These are phyloP conservation scores for Nowickia ferox DNA, from an alignment of 2,888 invertebrate genomes.

Conservation along the genomic window DNA sequence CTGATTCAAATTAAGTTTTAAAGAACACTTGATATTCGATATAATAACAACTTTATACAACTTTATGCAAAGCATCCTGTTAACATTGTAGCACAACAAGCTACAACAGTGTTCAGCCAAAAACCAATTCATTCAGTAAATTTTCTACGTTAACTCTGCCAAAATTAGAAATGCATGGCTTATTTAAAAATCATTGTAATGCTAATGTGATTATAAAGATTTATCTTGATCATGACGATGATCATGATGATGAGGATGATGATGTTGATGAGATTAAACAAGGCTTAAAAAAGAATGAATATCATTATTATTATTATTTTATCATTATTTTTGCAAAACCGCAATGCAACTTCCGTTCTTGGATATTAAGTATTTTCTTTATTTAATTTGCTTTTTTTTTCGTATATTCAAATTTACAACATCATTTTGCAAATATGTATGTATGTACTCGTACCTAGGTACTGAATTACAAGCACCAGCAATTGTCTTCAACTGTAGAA, in stretches of 20 bases:
- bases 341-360: slow-evolving; percentile 70
- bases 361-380: slow-evolving; percentile 27
- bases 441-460: no score
- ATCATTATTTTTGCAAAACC: slow-evolving; percentile 68
- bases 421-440: slow-evolving; percentile 12
- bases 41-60: not conserved
- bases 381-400: slow-evolving; percentile 9
- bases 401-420: slow-evolving; percentile 46
- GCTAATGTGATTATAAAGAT: slow-evolving; percentile 23
- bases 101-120: not conserved
- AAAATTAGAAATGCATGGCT: slow-evolving; percentile 15
- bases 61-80: not conserved
- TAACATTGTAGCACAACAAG: not conserved
- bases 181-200: slow-evolving; percentile 15
- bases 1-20: no score
- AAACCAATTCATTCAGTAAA: not conserved
- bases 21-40: not conserved
- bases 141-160: not conserved
- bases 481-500: slow-evolving; percentile 8
- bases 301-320: slow-evolving; percentile 55
- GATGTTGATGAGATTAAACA: slow-evolving; percentile 41
- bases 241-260: slow-evolving; percentile 17
- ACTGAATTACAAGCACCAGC: slow-evolving; percentile 6
- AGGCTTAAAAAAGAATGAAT: slow-evolving; percentile 25
- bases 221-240: slow-evolving; percentile 13